These are phyloP conservation scores for Volucella zonaria DNA, from an alignment of 2,888 invertebrate genomes.

Conservation along the genomic window DNA sequence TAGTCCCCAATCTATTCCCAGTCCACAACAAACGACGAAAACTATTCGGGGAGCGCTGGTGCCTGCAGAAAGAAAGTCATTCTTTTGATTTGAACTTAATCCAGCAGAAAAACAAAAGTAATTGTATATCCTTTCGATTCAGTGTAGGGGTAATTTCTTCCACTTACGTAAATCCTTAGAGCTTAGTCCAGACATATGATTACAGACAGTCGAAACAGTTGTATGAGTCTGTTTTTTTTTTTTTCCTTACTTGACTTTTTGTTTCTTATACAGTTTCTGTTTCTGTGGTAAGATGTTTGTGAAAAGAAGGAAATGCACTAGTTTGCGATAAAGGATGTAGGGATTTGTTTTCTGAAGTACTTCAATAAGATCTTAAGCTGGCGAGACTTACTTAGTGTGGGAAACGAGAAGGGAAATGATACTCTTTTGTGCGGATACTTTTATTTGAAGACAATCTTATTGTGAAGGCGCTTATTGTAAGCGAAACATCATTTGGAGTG, in stretches of 20 bases:
- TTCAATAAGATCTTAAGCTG: constrained; percentile 59
- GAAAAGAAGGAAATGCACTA: constrained; percentile 56
- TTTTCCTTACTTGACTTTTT: not conserved
- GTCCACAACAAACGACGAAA: not conserved
- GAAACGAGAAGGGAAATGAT: not conserved
- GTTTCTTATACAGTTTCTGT: not conserved
- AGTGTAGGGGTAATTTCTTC: constrained; percentile 79
- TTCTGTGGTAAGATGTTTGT: not conserved
- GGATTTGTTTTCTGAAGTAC: constrained; percentile 70
- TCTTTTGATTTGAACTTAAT: constrained; percentile 81
- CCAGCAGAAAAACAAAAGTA: constrained; percentile 76
- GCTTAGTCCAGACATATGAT: constrained; percentile 78
- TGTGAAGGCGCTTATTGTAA: no score
- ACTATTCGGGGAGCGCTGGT: not conserved
- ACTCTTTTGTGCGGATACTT: no score
- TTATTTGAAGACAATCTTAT: no score
- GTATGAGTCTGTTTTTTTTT: constrained; percentile 31
- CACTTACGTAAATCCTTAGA: constrained; percentile 80
- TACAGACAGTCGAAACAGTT: constrained; percentile 50
- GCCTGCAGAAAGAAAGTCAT: constrained; percentile 45
- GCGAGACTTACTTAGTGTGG: constrained; percentile 1
- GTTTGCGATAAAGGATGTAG: constrained; percentile 53
- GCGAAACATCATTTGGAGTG: no score
- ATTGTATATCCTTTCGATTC: constrained; percentile 77
- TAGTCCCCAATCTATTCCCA: constrained; percentile 46